These are phyloP conservation scores for Hozukius guyotensis DNA, from an alignment of 2,797 vertebrate species.

Conservation along the genomic window DNA sequence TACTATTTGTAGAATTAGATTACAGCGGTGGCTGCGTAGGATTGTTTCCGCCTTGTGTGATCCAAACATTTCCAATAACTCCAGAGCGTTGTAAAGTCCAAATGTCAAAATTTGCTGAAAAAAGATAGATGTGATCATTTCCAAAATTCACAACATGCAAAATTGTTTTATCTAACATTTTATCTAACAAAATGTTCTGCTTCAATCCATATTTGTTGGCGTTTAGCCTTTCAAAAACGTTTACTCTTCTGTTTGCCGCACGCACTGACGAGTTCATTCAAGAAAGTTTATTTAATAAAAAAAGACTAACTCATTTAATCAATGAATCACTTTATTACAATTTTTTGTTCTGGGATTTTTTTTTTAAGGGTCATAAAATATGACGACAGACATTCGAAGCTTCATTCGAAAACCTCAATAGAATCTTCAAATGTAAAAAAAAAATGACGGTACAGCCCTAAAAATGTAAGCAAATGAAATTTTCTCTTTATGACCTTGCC, in stretches of 20 bases:
- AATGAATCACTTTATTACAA: neutral
- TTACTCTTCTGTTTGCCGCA: neutral
- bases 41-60: neutral
- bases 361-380: neutral
- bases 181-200: neutral
- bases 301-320: neutral
- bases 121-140: neutral
- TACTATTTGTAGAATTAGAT: neutral
- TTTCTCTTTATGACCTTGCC: neutral
- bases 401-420: neutral
- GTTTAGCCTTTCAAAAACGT: neutral
- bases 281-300: neutral
- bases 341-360: neutral
- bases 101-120: neutral
- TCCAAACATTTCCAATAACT: neutral
- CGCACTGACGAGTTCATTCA: neutral
- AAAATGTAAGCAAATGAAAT: neutral
- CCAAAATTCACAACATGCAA: neutral
- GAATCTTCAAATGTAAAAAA: neutral
- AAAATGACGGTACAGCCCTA: neutral
- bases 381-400: neutral
- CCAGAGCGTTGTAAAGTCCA: neutral
- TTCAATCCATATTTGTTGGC: neutral
- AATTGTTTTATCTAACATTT: neutral
- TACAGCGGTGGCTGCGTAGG: neutral